phyloP scores from a whole-genome alignment of 2,113 vertebrate species.

The Nothobranchius kuhntae region DNA sequence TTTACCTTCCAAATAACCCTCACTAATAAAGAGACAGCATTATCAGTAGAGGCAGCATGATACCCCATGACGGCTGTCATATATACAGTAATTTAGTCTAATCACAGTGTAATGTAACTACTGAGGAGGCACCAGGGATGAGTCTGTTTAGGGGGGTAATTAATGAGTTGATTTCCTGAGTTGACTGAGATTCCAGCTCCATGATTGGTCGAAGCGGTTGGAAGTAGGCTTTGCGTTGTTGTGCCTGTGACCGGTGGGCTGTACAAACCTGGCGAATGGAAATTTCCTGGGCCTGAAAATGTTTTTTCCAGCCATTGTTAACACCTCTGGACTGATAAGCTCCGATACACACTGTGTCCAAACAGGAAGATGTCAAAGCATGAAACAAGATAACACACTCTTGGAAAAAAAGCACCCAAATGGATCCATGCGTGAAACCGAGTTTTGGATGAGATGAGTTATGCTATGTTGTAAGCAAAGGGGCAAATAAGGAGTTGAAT shows the following conservation, averaged over 20 bases:
- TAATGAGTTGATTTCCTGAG: constrained; percentile 71
- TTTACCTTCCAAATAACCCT: constrained; percentile 47
- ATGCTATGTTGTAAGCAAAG: constrained; percentile 33
- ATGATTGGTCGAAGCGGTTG: constrained; percentile 42
- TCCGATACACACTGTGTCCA: constrained; percentile 21
- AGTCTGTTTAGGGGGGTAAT: constrained; percentile 71
- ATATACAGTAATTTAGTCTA: constrained; percentile 67
- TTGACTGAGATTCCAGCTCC: constrained; percentile 45
- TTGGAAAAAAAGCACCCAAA: constrained; percentile 33
- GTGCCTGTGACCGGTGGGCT: constrained; percentile 13
- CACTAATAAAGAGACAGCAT: constrained; percentile 55
- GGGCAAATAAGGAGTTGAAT: constrained; percentile 39
- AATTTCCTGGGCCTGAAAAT: constrained; percentile 23
- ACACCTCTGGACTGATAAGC: constrained; percentile 52
- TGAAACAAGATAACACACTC: constrained; percentile 42
- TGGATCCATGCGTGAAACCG: constrained; percentile 55
- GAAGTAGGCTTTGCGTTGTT: neutral
- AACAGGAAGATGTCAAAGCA: constrained; percentile 51
- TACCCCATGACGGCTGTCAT: constrained; percentile 45
- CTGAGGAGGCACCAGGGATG: constrained; percentile 46
- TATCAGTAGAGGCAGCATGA: constrained; percentile 37
- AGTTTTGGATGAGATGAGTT: constrained; percentile 46
- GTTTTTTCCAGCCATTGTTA: constrained; percentile 22
- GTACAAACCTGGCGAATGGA: constrained; percentile 23
- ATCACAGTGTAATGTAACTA: constrained; percentile 67